Conservation (phyloP, 53 echinoderm and acorn worm species). For the Apostichopus leukothele region DNA sequence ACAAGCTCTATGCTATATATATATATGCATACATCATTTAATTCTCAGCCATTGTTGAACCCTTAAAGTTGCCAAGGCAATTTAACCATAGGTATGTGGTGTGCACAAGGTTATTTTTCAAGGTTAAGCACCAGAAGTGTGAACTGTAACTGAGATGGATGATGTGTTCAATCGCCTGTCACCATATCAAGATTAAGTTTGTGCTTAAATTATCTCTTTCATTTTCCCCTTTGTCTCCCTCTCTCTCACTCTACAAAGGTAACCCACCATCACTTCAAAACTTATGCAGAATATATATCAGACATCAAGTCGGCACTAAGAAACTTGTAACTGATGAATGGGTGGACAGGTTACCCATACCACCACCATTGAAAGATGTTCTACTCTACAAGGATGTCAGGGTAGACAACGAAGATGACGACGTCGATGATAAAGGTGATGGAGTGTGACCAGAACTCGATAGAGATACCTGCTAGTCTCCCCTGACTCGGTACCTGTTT, state of each 20-base stretch:
- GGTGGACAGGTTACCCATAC: constrained; percentile 39
- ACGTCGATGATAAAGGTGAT: background rate
- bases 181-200: no score
- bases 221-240: background rate
- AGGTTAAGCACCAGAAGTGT: background rate
- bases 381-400: constrained; percentile 50
- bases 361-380: constrained; percentile 46
- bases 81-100: background rate
- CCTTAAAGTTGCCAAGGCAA: no score
- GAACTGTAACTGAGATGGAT: background rate
- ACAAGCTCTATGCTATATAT: no score
- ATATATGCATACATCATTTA: no score
- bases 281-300: constrained; percentile 53
- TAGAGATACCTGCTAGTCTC: background rate
- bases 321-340: constrained; percentile 51
- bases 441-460: background rate
- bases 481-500: no score
- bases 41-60: no score
- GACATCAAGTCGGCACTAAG: constrained; percentile 48
- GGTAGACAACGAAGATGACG: background rate
- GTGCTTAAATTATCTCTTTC: background rate
- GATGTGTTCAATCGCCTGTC: background rate
- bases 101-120: no score
- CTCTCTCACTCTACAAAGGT: background rate
- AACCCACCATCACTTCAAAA: constrained; percentile 54